These are phyloP conservation scores for Hyles vespertilio DNA, from an alignment of 1,140 invertebrate genomes.

Conservation along the genomic window DNA sequence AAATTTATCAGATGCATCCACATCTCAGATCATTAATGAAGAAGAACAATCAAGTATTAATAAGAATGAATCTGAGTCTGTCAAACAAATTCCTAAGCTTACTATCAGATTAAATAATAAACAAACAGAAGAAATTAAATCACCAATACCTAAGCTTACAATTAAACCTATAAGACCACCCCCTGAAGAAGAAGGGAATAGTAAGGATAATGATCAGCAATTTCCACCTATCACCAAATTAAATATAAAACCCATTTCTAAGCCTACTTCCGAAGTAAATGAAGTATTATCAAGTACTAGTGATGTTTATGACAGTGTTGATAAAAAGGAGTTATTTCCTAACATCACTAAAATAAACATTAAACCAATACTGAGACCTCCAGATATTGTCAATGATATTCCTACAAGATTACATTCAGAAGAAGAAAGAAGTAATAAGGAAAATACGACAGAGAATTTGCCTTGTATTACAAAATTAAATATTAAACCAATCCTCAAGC, in stretches of 20 bases:
- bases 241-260: slow-evolving; percentile 47
- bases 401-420: slow-evolving; percentile 8
- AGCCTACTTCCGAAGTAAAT: slow-evolving; percentile 31
- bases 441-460: slow-evolving; percentile 37
- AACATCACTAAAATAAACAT: slow-evolving; percentile 46
- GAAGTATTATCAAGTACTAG: slow-evolving; percentile 16
- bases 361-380: slow-evolving; percentile 39
- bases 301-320: slow-evolving; percentile 13
- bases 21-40: not conserved
- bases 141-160: slow-evolving; percentile 61
- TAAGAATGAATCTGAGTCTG: slow-evolving; percentile 23
- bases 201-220: slow-evolving; percentile 17
- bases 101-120: slow-evolving; percentile 62
- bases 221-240: slow-evolving; percentile 42
- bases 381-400: slow-evolving; percentile 29
- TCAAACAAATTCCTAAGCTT: slow-evolving; percentile 64
- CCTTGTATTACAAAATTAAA: slow-evolving; percentile 64
- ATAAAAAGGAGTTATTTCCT: slow-evolving; percentile 17
- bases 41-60: slow-evolving; percentile 13
- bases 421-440: slow-evolving; percentile 11
- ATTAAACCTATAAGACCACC: slow-evolving; percentile 64
- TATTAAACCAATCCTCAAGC: slow-evolving; percentile 64
- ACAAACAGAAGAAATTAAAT: slow-evolving; percentile 54
- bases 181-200: slow-evolving; percentile 15
- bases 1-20: slow-evolving; percentile 8